Base-by-base conservation (phyloP, 53 echinoderm and acorn worm species). In the Mesocentrotus franciscanus region DNA sequence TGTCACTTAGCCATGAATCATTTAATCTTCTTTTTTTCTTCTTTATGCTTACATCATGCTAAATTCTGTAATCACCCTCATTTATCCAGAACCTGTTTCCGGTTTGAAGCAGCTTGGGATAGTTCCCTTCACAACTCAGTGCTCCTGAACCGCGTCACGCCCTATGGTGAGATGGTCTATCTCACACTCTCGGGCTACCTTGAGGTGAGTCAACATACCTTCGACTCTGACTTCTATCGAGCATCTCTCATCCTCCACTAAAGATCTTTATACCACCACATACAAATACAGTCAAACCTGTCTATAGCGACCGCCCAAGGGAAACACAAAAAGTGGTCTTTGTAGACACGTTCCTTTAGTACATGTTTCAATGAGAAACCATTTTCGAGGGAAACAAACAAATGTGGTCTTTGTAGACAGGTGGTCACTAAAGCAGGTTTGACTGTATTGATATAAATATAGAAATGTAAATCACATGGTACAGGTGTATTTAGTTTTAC, bases 61-160 rank as follows among this genome's bases (percentile, higher is more conserved):
- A 74, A 29, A 75, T 75, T 75, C 0, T 75, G 1, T 11, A 90
- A 90, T 90, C 27, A 36, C 17, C 61, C 90, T 90, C 61, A 18
- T 56, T 87, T 83, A 7, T 95, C 26, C 71, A 98, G 99, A 93
- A 99, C 98, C 22, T 97, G 97, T 95, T 99, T 99, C 98, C 96
- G 99, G 16, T 99, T 99, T 97, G 97, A 98, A 66, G 99, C 99
- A 32, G 99, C 99, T 0, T 99, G 99, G 99, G 99, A 99, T 74
- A 98, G 97, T 61, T 99, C 99, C 14, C 96, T 99, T 56, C 99
- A 99, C 85, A 99, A 99, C 74, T 99, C 99, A 29, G 96, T 99
- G 16, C 97, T 99, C 24, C 95, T 99, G 79, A 99, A 99, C 93
- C 95, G 99, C 92, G 97, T 98, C 79, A 99, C 99, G 34, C 99